Conservation (phyloP, 2,113 vertebrate genomes). For the Ciconia stormi region DNA sequence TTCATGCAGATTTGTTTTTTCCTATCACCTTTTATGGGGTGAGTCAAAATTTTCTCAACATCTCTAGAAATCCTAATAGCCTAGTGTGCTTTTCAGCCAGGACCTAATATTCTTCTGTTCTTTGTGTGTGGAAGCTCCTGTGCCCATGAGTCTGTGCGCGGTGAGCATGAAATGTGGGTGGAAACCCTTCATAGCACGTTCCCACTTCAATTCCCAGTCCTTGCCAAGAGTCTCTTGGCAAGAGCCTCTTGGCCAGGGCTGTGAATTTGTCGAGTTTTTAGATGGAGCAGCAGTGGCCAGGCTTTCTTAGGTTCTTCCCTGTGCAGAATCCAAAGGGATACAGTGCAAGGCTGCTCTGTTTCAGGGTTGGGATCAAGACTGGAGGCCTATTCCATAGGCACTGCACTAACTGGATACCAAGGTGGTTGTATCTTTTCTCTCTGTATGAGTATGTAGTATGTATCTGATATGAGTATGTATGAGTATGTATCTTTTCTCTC, state of each 20-base stretch:
- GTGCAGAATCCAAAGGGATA: not conserved
- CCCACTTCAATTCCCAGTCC: not conserved
- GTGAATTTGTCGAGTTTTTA: constrained; percentile 19
- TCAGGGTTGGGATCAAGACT: not conserved
- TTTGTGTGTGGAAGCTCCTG: not conserved
- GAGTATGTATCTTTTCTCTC: not conserved
- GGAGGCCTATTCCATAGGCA: not conserved
- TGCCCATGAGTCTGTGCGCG: not conserved
- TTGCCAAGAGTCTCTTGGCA: constrained; percentile 1
- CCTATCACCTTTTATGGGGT: not conserved
- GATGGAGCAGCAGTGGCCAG: not conserved
- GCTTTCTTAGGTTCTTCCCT: not conserved
- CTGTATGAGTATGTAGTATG: too few species aligned
- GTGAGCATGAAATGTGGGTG: constrained; percentile 10
- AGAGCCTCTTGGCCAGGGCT: not conserved
- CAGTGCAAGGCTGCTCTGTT: not conserved
- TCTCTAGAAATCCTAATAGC: not conserved
- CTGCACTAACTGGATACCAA: not conserved
- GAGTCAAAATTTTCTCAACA: not conserved
- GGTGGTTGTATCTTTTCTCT: not conserved
- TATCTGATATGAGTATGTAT: too few species aligned
- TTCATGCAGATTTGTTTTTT: constrained; percentile 26
- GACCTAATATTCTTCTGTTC: not conserved
- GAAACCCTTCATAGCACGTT: not conserved
- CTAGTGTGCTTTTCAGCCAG: not conserved